Base-by-base conservation (phyloP, 2,113 vertebrate species). In the Petrocephalus microphthalmus region DNA sequence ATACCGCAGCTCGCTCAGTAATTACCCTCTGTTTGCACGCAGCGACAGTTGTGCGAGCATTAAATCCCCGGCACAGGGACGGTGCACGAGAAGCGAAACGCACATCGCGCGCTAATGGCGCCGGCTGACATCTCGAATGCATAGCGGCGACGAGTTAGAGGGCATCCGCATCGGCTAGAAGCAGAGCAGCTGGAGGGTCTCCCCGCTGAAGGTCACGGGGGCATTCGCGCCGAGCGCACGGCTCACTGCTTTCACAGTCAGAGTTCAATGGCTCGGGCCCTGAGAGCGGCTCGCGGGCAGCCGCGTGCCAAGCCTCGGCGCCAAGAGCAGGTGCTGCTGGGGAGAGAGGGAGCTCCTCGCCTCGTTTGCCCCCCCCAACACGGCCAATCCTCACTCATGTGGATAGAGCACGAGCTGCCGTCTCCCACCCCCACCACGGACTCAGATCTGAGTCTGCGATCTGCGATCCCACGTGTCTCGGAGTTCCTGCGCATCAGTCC, bases 21-120 rank as follows among this genome's bases (percentile, higher is more conserved):
- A 86, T 86, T 86, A 86, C 56, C 54, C 56, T 86, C 56, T 37
- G 85, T 64, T 64, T 85, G 52, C 49, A 22, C 56, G 45, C 85
- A 64, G 33, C 51, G 56, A 54, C 51, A 54, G 84, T 85, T 56
- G 84, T 37, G 51, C 81, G 29, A 54, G 84, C 25, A 37, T 85
- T 85, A 85, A 85, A 85, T 85, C 52, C 49, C 52, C 84, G 51
- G 84, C 25, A 37, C 11, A 56, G 52, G 6, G 22, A 54, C 51
- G 15, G 11, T 25, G 52, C n/a, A 56, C 13, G n/a, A 85, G 49
- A 37, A 53, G 22, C 15, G 33, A 85, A 7, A 8, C 10, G 29
- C 51, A 56, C 51, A 56, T 54, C 17, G 33, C 6, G 37, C 20
- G 52, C 84, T 53, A 54, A 54, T 85, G 51, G 51, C 52, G 15